Evolutionary conservation across 1,140 invertebrate species (phyloP).

Genomic region (Drosophila azteca): DNA sequence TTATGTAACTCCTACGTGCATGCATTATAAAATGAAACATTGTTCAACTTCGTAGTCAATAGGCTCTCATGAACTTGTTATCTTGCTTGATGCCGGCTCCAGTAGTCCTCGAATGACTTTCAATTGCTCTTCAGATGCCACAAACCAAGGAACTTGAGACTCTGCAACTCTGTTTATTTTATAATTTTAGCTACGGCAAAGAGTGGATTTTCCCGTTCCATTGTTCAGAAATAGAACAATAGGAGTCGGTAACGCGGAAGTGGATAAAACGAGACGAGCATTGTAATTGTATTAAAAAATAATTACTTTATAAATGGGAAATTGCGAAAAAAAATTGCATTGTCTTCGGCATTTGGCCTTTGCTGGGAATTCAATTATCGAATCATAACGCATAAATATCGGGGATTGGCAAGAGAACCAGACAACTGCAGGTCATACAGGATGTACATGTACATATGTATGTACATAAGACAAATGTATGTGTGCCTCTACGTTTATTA

Average conservation of each 20-base stretch:
- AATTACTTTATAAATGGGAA: conserved; percentile 16
- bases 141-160: conserved; percentile 35
- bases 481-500: conserved; percentile 15
- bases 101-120: not conserved
- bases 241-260: conserved; percentile 8
- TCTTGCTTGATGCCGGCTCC: not conserved
- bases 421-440: not conserved
- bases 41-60: conserved; percentile 30
- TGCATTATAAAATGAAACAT: conserved; percentile 6
- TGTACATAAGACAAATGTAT: no score
- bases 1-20: no score
- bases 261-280: not conserved
- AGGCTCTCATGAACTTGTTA: conserved; percentile 1
- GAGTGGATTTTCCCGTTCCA: not conserved
- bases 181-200: conserved; percentile 15
- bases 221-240: conserved; percentile 21
- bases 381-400: conserved; percentile 9
- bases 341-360: conserved; percentile 7
- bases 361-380: conserved; percentile 29
- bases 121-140: conserved; percentile 9
- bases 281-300: conserved; percentile 31
- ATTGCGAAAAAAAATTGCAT: conserved; percentile 13
- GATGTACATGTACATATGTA: not conserved
- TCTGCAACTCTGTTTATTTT: conserved; percentile 38
- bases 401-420: not conserved